phyloP scores from a whole-genome alignment of 2,113 vertebrate genomes.

The Labeo catla region DNA sequence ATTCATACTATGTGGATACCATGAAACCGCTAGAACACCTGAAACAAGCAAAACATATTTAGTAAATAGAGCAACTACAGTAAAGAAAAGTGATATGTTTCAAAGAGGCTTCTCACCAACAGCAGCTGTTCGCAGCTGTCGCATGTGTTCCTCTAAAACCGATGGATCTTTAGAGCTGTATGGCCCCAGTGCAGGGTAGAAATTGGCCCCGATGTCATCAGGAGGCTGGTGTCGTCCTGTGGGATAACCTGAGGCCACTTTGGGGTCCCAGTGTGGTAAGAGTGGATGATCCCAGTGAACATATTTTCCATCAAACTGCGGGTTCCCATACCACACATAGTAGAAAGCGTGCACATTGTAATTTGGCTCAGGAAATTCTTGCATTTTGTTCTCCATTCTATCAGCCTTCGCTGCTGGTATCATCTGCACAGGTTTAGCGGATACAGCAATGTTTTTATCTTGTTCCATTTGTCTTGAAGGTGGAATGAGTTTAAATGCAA shows the following conservation, averaged over 20 bases:
- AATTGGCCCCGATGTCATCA: constrained; percentile 92
- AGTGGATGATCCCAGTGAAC: constrained; percentile 94
- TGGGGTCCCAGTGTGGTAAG: constrained; percentile 92
- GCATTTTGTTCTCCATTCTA: constrained; percentile 65
- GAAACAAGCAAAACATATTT: constrained; percentile 34
- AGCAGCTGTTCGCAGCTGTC: constrained; percentile 87
- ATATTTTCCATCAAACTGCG: constrained; percentile 91
- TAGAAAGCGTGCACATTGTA: constrained; percentile 95
- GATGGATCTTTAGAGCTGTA: constrained; percentile 94
- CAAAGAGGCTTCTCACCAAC: constrained; percentile 80
- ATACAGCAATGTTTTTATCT: constrained; percentile 41
- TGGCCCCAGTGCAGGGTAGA: constrained; percentile 91
- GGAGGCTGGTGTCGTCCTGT: constrained; percentile 89
- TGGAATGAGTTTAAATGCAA: constrained; percentile 77
- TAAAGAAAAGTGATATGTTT: not conserved
- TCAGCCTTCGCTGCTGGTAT: constrained; percentile 54
- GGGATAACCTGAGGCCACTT: constrained; percentile 87
- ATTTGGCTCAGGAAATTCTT: constrained; percentile 83
- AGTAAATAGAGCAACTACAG: not conserved
- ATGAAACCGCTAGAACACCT: constrained; percentile 94
- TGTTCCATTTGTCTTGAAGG: constrained; percentile 71
- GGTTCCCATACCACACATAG: constrained; percentile 94
- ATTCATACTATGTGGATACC: constrained; percentile 88
- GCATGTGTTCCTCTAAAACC: constrained; percentile 92
- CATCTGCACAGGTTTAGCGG: constrained; percentile 11